Conservation (phyloP, 30 jellyfish, hydroid and myxozoan genomes). For the Aurelia aurita region DNA sequence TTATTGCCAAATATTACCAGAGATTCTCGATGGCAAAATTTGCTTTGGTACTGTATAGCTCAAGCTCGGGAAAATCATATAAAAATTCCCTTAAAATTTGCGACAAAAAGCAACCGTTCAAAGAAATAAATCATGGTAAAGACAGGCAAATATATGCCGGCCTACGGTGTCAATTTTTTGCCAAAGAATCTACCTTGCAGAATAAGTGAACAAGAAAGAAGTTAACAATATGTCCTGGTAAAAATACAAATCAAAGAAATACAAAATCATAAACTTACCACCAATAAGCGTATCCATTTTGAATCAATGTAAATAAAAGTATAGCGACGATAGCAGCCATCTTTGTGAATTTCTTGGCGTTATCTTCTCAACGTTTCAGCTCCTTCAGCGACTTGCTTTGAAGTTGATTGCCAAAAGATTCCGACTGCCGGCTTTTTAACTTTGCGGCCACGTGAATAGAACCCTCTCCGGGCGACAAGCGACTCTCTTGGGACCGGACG, state of each 20-base stretch:
- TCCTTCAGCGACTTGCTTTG: slow-evolving; percentile 12
- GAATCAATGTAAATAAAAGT: slow-evolving; percentile 11
- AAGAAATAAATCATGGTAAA: no score
- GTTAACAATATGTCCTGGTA: no score
- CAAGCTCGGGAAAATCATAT: no score
- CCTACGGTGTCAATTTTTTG: no score
- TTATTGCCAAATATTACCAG: no score
- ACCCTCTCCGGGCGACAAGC: slow-evolving; percentile 30
- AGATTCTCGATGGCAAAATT: no score
- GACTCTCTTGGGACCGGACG: slow-evolving; percentile 44
- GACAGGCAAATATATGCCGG: no score
- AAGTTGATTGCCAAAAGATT: slow-evolving; percentile 16
- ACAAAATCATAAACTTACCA: slow-evolving; percentile 32
- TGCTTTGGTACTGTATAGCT: no score
- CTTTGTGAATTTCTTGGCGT: neutral
- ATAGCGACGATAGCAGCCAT: slow-evolving; percentile 8
- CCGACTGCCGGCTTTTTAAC: slow-evolving; percentile 41
- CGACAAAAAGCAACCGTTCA: no score
- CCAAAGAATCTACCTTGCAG: no score
- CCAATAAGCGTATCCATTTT: slow-evolving; percentile 53
- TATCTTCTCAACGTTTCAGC: neutral
- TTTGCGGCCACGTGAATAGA: slow-evolving; percentile 11
- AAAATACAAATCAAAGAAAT: neutral
- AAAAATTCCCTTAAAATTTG: no score
- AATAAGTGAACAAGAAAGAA: no score